These are phyloP conservation scores for Drosophila atroscutellata DNA, from an alignment of 2,888 invertebrate genomes.

Conservation along the genomic window DNA sequence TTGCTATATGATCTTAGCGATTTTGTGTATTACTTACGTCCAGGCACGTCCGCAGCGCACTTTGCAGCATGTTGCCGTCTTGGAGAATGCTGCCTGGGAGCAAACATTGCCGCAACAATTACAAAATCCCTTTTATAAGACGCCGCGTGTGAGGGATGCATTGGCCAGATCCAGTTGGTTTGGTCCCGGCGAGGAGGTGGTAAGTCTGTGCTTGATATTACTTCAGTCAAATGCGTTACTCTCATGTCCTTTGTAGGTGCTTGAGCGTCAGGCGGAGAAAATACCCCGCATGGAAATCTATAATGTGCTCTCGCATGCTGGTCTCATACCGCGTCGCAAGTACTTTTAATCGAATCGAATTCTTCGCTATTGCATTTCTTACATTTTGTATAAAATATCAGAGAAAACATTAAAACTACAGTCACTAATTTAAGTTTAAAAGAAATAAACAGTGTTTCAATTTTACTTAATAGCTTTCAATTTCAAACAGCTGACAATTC, in stretches of 20 bases:
- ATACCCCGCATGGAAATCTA: slow-evolving; percentile 88
- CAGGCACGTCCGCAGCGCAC: slow-evolving; percentile 65
- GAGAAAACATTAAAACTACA: slow-evolving; percentile 55
- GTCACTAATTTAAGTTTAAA: slow-evolving; percentile 70
- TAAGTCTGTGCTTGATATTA: slow-evolving; percentile 65
- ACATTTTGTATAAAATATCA: slow-evolving; percentile 38
- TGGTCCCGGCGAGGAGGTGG: slow-evolving; percentile 88
- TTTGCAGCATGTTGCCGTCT: slow-evolving; percentile 87
- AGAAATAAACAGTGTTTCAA: slow-evolving; percentile 7
- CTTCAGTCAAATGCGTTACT: background rate
- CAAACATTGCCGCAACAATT: slow-evolving; percentile 86
- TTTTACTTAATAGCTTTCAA: background rate
- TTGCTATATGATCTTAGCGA: slow-evolving; percentile 9
- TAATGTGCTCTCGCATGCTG: slow-evolving; percentile 88
- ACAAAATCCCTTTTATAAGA: slow-evolving; percentile 87
- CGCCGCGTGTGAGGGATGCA: slow-evolving; percentile 86
- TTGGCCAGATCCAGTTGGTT: slow-evolving; percentile 87
- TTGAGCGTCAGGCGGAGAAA: slow-evolving; percentile 87
- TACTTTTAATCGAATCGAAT: slow-evolving; percentile 47
- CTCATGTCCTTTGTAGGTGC: slow-evolving; percentile 85
- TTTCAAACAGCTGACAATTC: background rate
- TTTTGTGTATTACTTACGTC: slow-evolving; percentile 14
- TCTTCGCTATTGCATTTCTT: slow-evolving; percentile 29
- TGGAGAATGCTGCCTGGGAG: slow-evolving; percentile 87
- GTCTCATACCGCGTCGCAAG: slow-evolving; percentile 86